These are phyloP conservation scores for Goniozus legneri DNA, from an alignment of 1,140 invertebrate species.

Conservation along the genomic window DNA sequence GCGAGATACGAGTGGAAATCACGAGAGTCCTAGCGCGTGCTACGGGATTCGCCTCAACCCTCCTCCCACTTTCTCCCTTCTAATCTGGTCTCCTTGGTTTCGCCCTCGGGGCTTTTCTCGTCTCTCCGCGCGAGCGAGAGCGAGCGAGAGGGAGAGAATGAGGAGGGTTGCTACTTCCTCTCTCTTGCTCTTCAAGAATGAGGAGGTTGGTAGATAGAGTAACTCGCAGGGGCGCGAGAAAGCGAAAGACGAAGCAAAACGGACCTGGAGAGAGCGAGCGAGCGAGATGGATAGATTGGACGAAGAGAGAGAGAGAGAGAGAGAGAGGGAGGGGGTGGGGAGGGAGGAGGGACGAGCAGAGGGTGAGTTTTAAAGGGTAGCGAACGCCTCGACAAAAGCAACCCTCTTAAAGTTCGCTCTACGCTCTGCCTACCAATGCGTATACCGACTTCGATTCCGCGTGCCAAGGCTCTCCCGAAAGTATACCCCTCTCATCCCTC, in stretches of 20 bases:
- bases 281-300: not conserved
- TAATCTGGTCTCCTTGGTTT: slow-evolving; percentile 56
- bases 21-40: slow-evolving; percentile 28
- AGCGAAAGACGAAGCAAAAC: slow-evolving; percentile 15
- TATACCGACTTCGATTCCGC: slow-evolving; percentile 17
- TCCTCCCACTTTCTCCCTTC: too few relatives aligned
- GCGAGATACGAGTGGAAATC: slow-evolving; percentile 32
- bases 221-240: slow-evolving; percentile 23
- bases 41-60: slow-evolving; percentile 39
- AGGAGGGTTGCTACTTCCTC: slow-evolving; percentile 8
- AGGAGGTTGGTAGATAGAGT: too few relatives aligned
- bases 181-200: too few relatives aligned
- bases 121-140: slow-evolving; percentile 15
- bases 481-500: slow-evolving; percentile 5
- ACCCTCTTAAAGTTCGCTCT: slow-evolving; percentile 52
- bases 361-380: slow-evolving; percentile 50
- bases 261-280: too few relatives aligned
- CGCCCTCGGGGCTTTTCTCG: slow-evolving; percentile 33
- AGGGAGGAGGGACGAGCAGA: slow-evolving; percentile 17
- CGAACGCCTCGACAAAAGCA: slow-evolving; percentile 49
- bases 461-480: slow-evolving; percentile 22
- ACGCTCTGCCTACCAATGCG: slow-evolving; percentile 46
- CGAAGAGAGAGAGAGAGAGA: not conserved
- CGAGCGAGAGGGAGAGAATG: slow-evolving; percentile 15
- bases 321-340: slow-evolving; percentile 10